Evolutionary conservation across 2,797 vertebrate species (phyloP), one percentile per base, ranked within the genome.

Genomic region (Phaenicophaeus curvirostris): DNA sequence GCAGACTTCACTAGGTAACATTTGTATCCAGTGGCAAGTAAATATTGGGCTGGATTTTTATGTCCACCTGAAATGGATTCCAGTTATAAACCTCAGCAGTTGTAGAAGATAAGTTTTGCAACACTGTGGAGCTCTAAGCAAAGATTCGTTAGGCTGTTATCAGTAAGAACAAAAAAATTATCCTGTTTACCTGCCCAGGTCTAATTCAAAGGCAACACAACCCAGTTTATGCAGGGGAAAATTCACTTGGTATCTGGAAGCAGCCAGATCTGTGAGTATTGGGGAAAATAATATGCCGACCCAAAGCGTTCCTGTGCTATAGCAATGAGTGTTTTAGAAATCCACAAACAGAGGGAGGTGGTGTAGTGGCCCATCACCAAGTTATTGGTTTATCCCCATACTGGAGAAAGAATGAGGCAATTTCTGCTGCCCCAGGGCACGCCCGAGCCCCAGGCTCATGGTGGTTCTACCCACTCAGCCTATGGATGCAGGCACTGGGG

Each of bases 1-100:
- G 83, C 97, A 97, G 97, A 98, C 97, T 98, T 98, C 97, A 97
- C 97, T 98, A 95, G 96, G 95, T 96, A 97, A 96, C 97, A 93
- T 96, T 97, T 97, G 96, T 97, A 95, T 97, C 95, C 55, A 84
- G 96, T 96, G 97, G 97, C 97, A 96, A 96, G 97, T 98, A 98
- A 98, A 96, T 97, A 97, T 97, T 88, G 97, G 96, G 94, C 95
- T 97, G 97, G 96, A 97, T 95, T 98, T 96, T 97, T 94, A 94
- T 90, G 91, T 96, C 95, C 96, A 93, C 83, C 93, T 95, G 97
- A 97, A 97, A 96, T 91, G 98, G 97, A 98, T 95, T 97, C 94
- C 89, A 83, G 86, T 93, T 93, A 35, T 35, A 92, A 95, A 94
- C n/a, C 85, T 63, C 71, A 82, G 77, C 71, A 44, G 24, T 4